phyloP scores from a whole-genome alignment of 37 sponge, comb jelly and placozoan species.

The Amphimedon queenslandica region DNA sequence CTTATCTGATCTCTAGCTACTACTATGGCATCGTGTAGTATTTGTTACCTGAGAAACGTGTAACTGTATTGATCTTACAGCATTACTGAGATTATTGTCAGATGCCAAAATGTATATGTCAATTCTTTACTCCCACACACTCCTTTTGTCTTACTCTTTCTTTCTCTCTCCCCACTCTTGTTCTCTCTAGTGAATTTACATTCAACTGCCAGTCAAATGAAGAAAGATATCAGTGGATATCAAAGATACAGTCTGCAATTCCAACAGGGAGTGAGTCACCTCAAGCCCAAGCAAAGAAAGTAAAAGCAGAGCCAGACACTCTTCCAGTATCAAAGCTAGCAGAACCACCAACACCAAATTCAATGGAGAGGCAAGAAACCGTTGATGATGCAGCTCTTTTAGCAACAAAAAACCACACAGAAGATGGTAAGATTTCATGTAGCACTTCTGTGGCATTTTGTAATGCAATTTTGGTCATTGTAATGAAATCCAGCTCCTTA shows the following conservation, averaged over 20 bases:
- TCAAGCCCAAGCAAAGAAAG: background rate
- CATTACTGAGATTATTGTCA: background rate
- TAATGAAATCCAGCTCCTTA: no score
- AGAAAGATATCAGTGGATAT: slow-evolving; percentile 25
- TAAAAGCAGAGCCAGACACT: background rate
- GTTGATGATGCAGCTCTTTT: slow-evolving; percentile 18
- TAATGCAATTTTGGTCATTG: no score
- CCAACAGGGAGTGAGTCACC: background rate
- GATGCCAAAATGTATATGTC: background rate
- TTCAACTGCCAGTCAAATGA: slow-evolving; percentile 9
- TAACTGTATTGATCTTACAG: background rate
- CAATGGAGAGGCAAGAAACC: slow-evolving; percentile 25
- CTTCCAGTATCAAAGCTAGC: background rate
- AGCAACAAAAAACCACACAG: background rate
- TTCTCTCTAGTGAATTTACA: background rate
- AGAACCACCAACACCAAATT: background rate
- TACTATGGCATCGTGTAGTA: background rate
- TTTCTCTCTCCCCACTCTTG: background rate
- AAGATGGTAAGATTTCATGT: background rate
- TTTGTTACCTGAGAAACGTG: background rate
- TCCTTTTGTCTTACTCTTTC: no score
- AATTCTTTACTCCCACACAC: no score
- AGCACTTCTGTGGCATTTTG: background rate
- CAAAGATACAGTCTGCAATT: slow-evolving; percentile 5
- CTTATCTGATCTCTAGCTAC: no score